phyloP scores from a whole-genome alignment of 2,113 vertebrate species.

The Gasterosteus nipponicus region DNA sequence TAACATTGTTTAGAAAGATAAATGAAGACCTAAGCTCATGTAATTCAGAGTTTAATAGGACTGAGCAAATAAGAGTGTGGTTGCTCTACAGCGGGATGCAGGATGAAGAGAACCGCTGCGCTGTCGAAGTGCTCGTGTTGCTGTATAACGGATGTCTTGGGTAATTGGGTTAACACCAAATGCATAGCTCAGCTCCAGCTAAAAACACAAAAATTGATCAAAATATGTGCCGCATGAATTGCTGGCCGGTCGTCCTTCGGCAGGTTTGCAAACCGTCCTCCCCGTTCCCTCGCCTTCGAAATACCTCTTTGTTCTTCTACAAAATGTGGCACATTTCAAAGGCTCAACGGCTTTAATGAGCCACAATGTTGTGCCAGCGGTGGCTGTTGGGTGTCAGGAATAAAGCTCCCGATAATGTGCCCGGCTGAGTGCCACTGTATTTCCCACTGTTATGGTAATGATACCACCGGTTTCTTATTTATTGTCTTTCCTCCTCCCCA shows the following conservation, averaged over 20 bases:
- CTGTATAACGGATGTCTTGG: slow-evolving; percentile 11
- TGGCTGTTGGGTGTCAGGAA: slow-evolving; percentile 71
- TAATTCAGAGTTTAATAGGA: slow-evolving; percentile 53
- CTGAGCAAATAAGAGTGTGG: slow-evolving; percentile 30
- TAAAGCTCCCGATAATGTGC: slow-evolving; percentile 72
- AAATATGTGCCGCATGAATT: slow-evolving; percentile 15
- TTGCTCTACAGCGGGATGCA: slow-evolving; percentile 28
- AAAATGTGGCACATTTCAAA: slow-evolving; percentile 73
- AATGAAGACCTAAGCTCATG: slow-evolving; percentile 58
- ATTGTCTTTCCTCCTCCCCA: slow-evolving; percentile 22
- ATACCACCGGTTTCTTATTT: slow-evolving; percentile 28
- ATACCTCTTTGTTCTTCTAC: slow-evolving; percentile 62
- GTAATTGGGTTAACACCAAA: slow-evolving; percentile 42
- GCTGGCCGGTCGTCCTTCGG: slow-evolving; percentile 30
- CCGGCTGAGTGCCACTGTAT: slow-evolving; percentile 60
- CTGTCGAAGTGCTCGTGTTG: slow-evolving; percentile 13
- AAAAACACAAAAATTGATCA: slow-evolving; percentile 22
- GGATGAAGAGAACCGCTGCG: slow-evolving; percentile 30
- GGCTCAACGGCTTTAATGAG: slow-evolving; percentile 78
- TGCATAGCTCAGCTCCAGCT: slow-evolving; percentile 27
- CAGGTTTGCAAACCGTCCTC: slow-evolving; percentile 48
- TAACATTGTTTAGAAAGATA: slow-evolving; percentile 67
- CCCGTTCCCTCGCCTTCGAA: slow-evolving; percentile 28
- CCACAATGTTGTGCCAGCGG: slow-evolving; percentile 56
- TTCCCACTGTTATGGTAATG: slow-evolving; percentile 74